phyloP scores from a whole-genome alignment of 2,113 vertebrate genomes.

The Rhegmatorhina hoffmannsi region DNA sequence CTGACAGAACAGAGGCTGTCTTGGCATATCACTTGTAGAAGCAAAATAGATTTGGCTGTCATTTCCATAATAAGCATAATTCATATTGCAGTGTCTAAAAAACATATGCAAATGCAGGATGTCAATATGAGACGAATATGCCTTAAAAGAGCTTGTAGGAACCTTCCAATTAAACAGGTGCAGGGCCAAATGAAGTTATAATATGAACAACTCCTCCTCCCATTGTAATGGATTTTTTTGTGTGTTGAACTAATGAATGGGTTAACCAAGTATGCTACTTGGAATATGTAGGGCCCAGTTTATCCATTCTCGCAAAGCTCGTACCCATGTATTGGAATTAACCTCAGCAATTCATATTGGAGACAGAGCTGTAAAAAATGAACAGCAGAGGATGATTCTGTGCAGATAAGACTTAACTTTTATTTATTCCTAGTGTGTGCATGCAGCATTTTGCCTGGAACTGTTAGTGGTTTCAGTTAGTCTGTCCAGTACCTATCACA shows the following conservation, averaged over 20 bases:
- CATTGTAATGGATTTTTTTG: background rate
- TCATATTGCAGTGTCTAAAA: slow-evolving; percentile 56
- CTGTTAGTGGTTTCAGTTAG: background rate
- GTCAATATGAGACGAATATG: background rate
- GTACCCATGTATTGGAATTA: background rate
- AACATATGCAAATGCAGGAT: slow-evolving; percentile 25
- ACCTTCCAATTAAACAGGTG: slow-evolving; percentile 16
- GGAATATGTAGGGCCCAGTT: background rate
- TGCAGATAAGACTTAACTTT: background rate
- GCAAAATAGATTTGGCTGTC: slow-evolving; percentile 64
- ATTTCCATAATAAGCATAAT: slow-evolving; percentile 59
- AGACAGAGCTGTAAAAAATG: background rate
- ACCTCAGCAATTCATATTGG: background rate
- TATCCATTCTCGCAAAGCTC: background rate
- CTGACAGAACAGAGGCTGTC: slow-evolving; percentile 57
- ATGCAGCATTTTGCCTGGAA: background rate
- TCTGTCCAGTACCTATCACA: background rate
- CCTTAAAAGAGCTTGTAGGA: background rate
- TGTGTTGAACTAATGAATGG: slow-evolving; percentile 5
- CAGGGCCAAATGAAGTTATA: slow-evolving; percentile 51
- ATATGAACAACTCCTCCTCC: background rate
- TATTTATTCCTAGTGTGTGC: background rate
- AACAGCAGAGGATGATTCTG: background rate
- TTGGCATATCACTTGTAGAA: slow-evolving; percentile 59
- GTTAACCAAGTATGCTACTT: background rate